Evolutionary conservation across 2,888 invertebrate species (phyloP), one percentile per base, ranked within the genome.

Genomic region (Harpagoxenus sublaevis): DNA sequence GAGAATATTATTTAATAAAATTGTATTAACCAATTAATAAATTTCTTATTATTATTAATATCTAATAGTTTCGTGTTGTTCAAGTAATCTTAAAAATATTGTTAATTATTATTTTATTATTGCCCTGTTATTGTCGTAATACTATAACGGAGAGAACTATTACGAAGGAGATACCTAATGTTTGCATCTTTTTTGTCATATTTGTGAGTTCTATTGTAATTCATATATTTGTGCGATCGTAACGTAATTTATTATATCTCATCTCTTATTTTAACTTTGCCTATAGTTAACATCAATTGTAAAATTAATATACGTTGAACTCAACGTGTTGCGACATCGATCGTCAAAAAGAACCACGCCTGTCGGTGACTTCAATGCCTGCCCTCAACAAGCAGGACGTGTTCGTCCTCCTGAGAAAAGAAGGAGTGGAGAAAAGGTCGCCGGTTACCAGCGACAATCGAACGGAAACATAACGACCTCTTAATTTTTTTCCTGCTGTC

Each of bases 341-440:
- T 55, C 28, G 42, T 42, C 42, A 78, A 78, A 78, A 28, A 78
- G 48, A 60, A 28, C 4, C 60, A 8, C 18, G 39, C n/a, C 23
- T 60, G 18, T 60, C 79, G 48, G 79, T 73, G 79, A 81, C 45
- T 81, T 81, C 60, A 81, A 81, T 73, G 73, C 73, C 23, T 35
- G 12, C 48, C 18, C 57, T 48, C 60, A 35, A 60, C 42, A 8
- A 60, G 31, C 71, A 81, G 48, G 73, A 71, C 60, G 12, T 45
- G 18, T 28, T 51, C 39, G 39, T 73, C 39, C 39, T 39, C 28
- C 39, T 6, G 31, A 55, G n/a, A 55, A 28, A 15, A 23, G 9
- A 45, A 68, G 8, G 48, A 48, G 39, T 6, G 12, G 18, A 51
- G 60, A 71, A 60, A 78, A 31, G 12, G 39, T 63, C 48, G 45